Evolutionary conservation across 2,888 invertebrate species (phyloP).

Genomic region (Ichneumon xanthorius): DNA sequence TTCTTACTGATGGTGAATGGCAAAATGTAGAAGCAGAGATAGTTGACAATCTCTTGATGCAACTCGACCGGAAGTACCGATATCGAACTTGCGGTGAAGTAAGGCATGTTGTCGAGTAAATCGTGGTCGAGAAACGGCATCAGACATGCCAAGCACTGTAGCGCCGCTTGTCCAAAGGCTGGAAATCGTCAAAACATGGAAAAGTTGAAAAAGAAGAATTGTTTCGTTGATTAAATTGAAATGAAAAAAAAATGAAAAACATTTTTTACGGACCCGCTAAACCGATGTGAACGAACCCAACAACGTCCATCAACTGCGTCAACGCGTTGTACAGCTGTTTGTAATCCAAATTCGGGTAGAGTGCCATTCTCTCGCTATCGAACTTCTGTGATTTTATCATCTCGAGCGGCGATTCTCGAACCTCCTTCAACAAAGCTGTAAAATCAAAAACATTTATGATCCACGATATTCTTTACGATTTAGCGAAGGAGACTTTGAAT

Average conservation of each 20-base stretch:
- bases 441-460: constrained; percentile 68
- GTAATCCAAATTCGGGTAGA: constrained; percentile 98
- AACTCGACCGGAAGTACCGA: constrained; percentile 95
- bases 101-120: constrained; percentile 97
- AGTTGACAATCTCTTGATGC: constrained; percentile 97
- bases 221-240: neutral
- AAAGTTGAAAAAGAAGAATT: too few species aligned
- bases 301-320: constrained; percentile 95
- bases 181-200: constrained; percentile 52
- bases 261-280: constrained; percentile 88
- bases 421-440: constrained; percentile 98
- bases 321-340: constrained; percentile 97
- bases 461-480: constrained; percentile 15
- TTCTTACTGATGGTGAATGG: constrained; percentile 95
- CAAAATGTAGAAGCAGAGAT: constrained; percentile 97
- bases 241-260: neutral
- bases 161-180: constrained; percentile 97
- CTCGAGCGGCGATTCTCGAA: constrained; percentile 96
- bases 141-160: constrained; percentile 97
- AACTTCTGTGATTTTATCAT: constrained; percentile 95
- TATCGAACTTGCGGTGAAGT: constrained; percentile 96
- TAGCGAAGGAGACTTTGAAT: neutral
- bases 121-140: constrained; percentile 98
- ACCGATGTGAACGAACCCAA: constrained; percentile 95
- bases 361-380: constrained; percentile 93